These are phyloP conservation scores for Pseudolycoriella hygida DNA, from an alignment of 2,888 invertebrate species.

Conservation along the genomic window DNA sequence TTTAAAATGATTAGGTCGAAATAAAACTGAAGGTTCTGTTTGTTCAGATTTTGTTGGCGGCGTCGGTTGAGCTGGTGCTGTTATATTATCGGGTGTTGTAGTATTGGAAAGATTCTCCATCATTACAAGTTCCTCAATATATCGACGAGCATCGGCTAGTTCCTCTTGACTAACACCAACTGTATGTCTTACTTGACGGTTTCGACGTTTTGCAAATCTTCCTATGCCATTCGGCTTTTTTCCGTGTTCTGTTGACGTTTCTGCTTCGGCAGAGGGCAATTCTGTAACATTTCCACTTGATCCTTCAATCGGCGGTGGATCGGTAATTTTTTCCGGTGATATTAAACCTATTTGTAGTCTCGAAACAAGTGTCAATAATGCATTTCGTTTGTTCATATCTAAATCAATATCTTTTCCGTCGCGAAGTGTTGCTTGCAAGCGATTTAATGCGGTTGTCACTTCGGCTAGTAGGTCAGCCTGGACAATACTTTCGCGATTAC, in stretches of 20 bases:
- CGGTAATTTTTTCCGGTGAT: conserved; percentile 21
- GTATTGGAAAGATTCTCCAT: conserved; percentile 22
- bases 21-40: conserved; percentile 13
- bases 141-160: conserved; percentile 55
- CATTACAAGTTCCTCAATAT: conserved; percentile 46
- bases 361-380: conserved; percentile 49
- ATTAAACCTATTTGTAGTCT: conserved; percentile 43
- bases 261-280: conserved; percentile 16
- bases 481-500: conserved; percentile 24
- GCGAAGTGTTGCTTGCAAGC: conserved; percentile 55
- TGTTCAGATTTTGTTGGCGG: background rate
- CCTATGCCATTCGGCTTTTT: conserved; percentile 22
- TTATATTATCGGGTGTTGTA: conserved; percentile 9
- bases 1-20: conserved; percentile 25
- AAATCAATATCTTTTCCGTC: conserved; percentile 32
- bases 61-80: conserved; percentile 1
- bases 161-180: conserved; percentile 72
- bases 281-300: conserved; percentile 9
- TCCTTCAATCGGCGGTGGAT: conserved; percentile 11
- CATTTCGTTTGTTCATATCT: conserved; percentile 34
- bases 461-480: conserved; percentile 37
- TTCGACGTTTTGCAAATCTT: conserved; percentile 36
- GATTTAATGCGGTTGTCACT: conserved; percentile 56
- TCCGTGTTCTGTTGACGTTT: conserved; percentile 17
- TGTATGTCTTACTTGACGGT: conserved; percentile 55